Evolutionary conservation across 2,888 invertebrate genomes (phyloP).

Genomic region (Acanthosepion lycidas): DNA sequence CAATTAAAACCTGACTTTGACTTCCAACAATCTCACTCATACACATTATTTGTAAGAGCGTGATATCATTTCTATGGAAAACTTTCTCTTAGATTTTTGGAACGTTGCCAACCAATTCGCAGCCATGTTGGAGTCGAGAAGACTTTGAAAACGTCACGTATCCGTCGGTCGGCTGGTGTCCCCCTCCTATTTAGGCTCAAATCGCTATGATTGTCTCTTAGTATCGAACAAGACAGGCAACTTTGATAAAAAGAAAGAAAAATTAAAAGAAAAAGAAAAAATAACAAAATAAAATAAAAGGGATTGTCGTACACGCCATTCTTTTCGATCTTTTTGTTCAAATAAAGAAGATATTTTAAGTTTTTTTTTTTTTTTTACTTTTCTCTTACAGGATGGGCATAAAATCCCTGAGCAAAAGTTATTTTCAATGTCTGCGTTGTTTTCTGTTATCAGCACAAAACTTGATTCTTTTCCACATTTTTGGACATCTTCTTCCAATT

Average conservation of each 20-base stretch:
- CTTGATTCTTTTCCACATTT: not conserved
- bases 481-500: not conserved
- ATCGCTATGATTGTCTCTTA: not conserved
- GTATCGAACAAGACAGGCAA: not conserved
- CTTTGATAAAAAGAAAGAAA: not conserved
- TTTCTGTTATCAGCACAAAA: conserved; percentile 16
- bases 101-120: not conserved
- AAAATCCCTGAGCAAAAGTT: not conserved
- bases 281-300: not conserved
- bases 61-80: not conserved
- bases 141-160: conserved; percentile 33
- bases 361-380: not conserved
- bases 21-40: not conserved
- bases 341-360: not conserved
- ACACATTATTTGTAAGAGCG: not conserved
- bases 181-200: not conserved
- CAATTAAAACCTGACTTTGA: not conserved
- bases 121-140: conserved; percentile 4
- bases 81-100: not conserved
- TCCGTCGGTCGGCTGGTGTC: not conserved
- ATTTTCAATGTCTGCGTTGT: not conserved
- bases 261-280: not conserved
- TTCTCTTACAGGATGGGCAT: conserved; percentile 3
- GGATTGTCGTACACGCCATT: not conserved
- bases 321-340: not conserved